Percentiles rank a stretch among this genome's conserved stretches.
phyloP scores from a whole-genome alignment of 1,140 invertebrate genomes.

The Ericerus pela region DNA sequence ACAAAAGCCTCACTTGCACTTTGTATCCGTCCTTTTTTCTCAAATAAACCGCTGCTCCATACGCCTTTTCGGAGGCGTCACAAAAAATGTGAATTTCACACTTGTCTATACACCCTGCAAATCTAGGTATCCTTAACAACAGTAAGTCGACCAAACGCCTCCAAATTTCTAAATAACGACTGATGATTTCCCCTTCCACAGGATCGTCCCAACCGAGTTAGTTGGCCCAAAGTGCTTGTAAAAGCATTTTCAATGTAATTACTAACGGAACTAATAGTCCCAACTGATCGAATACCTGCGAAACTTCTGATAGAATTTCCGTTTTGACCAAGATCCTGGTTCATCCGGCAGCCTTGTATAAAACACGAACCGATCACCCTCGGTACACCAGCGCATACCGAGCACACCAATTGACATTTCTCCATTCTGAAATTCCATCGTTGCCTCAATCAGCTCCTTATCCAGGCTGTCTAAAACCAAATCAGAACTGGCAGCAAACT shows the following conservation, averaged over 20 bases:
- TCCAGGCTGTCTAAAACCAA: too few species aligned
- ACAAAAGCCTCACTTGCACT: background rate
- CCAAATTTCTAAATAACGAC: slow-evolving; percentile 20
- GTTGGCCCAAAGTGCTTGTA: slow-evolving; percentile 28
- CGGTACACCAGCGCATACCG: background rate
- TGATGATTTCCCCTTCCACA: slow-evolving; percentile 21
- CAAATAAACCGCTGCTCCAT: slow-evolving; percentile 23
- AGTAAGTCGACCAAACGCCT: slow-evolving; percentile 14
- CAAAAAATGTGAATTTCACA: slow-evolving; percentile 25
- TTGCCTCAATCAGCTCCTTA: too few species aligned
- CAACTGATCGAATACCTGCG: slow-evolving; percentile 31
- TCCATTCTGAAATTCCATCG: background rate
- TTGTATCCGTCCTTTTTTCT: slow-evolving; percentile 14
- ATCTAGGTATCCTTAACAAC: slow-evolving; percentile 8
- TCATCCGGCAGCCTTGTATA: background rate
- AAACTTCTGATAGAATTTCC: slow-evolving; percentile 26
- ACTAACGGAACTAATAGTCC: slow-evolving; percentile 29
- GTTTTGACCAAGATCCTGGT: slow-evolving; percentile 22
- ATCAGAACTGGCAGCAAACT: background rate
- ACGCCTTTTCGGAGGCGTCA: slow-evolving; percentile 22
- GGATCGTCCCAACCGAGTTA: slow-evolving; percentile 28
- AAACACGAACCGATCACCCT: background rate
- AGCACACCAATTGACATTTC: background rate
- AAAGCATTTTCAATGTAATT: slow-evolving; percentile 28
- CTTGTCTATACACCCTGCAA: slow-evolving; percentile 4